Conservation (phyloP, 2,113 vertebrate species). For the Excalfactoria chinensis region DNA sequence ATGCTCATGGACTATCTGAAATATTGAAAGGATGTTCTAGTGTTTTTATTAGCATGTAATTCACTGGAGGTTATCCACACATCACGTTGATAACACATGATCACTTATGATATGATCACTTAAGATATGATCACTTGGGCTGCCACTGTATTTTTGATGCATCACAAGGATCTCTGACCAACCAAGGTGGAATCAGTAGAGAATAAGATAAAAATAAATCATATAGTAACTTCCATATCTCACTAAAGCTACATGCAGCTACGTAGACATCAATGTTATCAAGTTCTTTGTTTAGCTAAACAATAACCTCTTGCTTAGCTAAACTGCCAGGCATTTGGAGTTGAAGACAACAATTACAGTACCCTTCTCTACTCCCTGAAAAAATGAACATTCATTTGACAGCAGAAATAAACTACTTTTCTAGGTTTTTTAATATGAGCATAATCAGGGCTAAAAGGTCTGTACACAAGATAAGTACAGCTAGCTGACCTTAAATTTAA, state of each 20-base stretch:
- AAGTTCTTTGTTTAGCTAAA: not conserved
- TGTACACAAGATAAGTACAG: not conserved
- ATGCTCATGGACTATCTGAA: not conserved
- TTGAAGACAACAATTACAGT: not conserved
- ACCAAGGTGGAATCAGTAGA: not conserved
- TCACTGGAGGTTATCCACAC: not conserved
- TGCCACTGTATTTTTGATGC: not conserved
- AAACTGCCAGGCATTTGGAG: not conserved
- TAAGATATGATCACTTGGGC: rapidly evolving
- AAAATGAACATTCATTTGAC: not conserved
- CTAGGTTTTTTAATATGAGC: not conserved
- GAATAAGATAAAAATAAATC: not conserved
- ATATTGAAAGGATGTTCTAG: not conserved
- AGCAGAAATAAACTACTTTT: not conserved
- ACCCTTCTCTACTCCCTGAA: not conserved
- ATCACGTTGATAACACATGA: not conserved
- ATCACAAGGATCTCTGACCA: rapidly evolving
- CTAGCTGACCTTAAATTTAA: not conserved
- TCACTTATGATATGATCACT: rapidly evolving
- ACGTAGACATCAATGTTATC: not conserved
- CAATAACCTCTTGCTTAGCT: not conserved
- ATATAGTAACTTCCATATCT: not conserved
- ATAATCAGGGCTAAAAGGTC: not conserved
- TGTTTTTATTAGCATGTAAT: not conserved
- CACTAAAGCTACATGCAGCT: not conserved